Evolutionary conservation across 2,113 vertebrate genomes (phyloP).

Genomic region (Aythya baeri): DNA sequence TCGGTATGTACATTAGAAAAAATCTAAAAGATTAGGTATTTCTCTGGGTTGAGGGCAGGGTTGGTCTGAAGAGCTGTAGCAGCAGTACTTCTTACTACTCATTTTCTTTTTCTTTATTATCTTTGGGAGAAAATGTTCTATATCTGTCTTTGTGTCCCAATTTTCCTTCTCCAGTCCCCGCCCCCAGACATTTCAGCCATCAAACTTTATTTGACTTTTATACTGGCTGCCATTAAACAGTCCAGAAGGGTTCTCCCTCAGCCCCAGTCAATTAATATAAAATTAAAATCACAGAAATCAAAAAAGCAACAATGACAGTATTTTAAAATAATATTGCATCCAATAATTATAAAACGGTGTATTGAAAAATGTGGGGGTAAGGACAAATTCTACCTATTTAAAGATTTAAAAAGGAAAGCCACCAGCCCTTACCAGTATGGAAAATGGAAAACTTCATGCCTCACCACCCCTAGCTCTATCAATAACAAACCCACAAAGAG

Average conservation of each 20-base stretch:
- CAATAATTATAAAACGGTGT: neutral
- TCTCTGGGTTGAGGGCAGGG: neutral
- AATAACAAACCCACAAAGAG: neutral
- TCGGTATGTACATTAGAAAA: neutral
- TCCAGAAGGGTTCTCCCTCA: neutral
- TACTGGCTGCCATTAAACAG: neutral
- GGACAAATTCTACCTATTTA: neutral
- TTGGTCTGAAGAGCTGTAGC: neutral
- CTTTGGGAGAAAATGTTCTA: neutral
- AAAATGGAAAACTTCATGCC: neutral
- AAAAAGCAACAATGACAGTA: neutral
- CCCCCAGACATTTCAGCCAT: neutral
- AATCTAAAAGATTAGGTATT: neutral
- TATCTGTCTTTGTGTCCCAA: neutral
- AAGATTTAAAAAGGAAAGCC: neutral
- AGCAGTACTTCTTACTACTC: neutral
- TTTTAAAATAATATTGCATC: neutral
- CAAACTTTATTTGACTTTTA: neutral
- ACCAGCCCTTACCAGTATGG: rapidly evolving
- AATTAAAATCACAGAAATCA: neutral
- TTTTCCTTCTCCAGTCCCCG: neutral
- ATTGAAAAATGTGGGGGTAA: neutral
- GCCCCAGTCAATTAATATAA: neutral
- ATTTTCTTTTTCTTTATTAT: neutral
- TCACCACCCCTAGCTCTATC: neutral